These are phyloP conservation scores for Etheostoma cragini DNA, from an alignment of 2,113 vertebrate species.

Conservation along the genomic window DNA sequence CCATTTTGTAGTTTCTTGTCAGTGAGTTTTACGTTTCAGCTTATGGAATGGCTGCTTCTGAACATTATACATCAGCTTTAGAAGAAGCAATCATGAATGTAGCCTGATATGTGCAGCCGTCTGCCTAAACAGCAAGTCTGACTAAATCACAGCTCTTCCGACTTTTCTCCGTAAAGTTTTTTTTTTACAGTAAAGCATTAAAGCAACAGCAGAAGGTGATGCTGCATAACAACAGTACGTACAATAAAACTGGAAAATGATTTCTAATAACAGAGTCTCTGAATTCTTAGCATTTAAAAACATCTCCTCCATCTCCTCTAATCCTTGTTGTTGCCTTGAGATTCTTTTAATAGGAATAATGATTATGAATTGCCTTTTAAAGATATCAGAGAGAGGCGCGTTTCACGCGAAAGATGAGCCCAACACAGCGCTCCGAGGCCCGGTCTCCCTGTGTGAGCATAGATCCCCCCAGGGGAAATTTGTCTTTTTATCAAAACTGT, in stretches of 20 bases:
- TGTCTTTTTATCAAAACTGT: conserved; percentile 87
- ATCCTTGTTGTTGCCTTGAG: background rate
- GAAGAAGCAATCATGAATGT: conserved; percentile 10
- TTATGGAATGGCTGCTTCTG: conserved; percentile 23
- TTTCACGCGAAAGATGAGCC: conserved; percentile 81
- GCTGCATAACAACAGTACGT: background rate
- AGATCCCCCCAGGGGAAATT: conserved; percentile 76
- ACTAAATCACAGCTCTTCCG: background rate
- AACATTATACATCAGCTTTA: conserved; percentile 22
- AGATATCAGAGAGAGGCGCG: conserved; percentile 77
- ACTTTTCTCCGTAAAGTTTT: background rate
- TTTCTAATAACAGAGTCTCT: background rate
- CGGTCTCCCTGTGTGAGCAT: conserved; percentile 62
- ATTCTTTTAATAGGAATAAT: no score
- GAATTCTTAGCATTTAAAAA: background rate
- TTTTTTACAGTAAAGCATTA: conserved; percentile 3
- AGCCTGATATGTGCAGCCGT: conserved; percentile 41
- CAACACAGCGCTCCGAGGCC: conserved; percentile 49
- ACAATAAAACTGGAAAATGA: background rate
- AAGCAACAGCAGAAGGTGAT: background rate
- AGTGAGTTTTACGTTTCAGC: conserved; percentile 20
- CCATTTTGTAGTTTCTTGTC: background rate
- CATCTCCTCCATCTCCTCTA: background rate
- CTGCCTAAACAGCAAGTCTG: conserved; percentile 6
- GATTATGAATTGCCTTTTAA: conserved; percentile 85